Base-by-base conservation (phyloP, 2,113 vertebrate genomes). In the Dasyurus viverrinus region DNA sequence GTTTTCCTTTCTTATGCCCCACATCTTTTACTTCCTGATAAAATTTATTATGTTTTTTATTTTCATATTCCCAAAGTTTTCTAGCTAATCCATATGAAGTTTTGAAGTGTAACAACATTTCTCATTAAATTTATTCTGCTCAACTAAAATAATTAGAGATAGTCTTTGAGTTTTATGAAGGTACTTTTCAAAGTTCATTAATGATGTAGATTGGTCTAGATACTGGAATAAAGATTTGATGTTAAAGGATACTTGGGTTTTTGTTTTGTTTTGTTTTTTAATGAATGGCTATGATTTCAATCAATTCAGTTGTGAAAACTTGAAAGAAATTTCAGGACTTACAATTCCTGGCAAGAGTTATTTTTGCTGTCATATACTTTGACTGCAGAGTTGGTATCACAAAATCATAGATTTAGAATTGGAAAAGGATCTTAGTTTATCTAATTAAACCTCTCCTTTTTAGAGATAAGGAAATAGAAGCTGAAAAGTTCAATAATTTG, bases 81-180 rank as follows among this genome's bases (percentile, higher is more conserved):
- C 16, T 36, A 68, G 30, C 60, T 68, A 36, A 68, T 26, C 5
- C 36, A 54, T 55, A 53, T 89, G 52, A 16, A 92, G 89, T 93
- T 93, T 96, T 95, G 54, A 16, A 68, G 27, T 93, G 36, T 89
- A 53, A 89, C 68, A 68, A 16, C 0, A 89, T 76, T 16, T 94
- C 36, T 94, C 8, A 91, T 11, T 93, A 50, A 76, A 92, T 92
- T 53, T 93, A 57, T 92, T 90, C 30, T 36, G 12, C 60, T 68
- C 16, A 76, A 23, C 93, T 96, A 95, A 93, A 55, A 89, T 95
- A 92, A 92, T 89, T 11, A 93, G 3, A 93, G 30, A 91, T 91
- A 7, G 90, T 22, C 5, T n/a, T 92, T 92, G 24, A 94, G 93
- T 54, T 96, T 89, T 89, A 57, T 57, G 53, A 94, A 92, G 27